Conservation (phyloP, 2,113 vertebrate species). For the Caranx ignobilis region DNA sequence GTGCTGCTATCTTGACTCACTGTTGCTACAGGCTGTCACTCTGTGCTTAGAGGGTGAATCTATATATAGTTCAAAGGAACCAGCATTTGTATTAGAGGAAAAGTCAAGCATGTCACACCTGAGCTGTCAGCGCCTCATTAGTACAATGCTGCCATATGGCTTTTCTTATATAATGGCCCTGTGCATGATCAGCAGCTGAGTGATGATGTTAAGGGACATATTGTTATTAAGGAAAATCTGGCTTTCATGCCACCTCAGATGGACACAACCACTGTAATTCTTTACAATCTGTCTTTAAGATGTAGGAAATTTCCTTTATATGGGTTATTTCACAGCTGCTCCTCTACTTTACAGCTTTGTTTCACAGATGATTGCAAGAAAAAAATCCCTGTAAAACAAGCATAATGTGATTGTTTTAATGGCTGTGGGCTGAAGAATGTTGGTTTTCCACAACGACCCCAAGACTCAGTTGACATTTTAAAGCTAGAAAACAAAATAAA, state of each 20-base stretch:
- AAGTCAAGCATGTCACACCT: constrained; percentile 51
- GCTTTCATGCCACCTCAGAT: constrained; percentile 31
- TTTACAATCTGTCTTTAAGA: constrained; percentile 26
- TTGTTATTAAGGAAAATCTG: not conserved
- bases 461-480: constrained; percentile 52
- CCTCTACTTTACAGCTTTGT: constrained; percentile 59
- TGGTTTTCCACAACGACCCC: constrained; percentile 60
- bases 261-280: constrained; percentile 2
- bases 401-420: constrained; percentile 50
- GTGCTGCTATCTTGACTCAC: constrained; percentile 21
- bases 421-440: constrained; percentile 19
- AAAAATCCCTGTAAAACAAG: constrained; percentile 53
- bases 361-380: constrained; percentile 69
- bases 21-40: constrained; percentile 28
- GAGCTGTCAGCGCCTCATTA: constrained; percentile 71
- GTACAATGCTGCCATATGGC: constrained; percentile 20
- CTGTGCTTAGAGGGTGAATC: constrained; percentile 16
- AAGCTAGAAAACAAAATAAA: constrained; percentile 81
- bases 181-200: constrained; percentile 36
- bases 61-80: constrained; percentile 43
- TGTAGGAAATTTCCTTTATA: constrained; percentile 29
- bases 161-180: constrained; percentile 34
- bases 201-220: not conserved
- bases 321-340: constrained; percentile 53
- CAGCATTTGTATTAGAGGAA: constrained; percentile 30